Base-by-base conservation (phyloP, 1,140 invertebrate genomes). In the Temnothorax longispinosus region DNA sequence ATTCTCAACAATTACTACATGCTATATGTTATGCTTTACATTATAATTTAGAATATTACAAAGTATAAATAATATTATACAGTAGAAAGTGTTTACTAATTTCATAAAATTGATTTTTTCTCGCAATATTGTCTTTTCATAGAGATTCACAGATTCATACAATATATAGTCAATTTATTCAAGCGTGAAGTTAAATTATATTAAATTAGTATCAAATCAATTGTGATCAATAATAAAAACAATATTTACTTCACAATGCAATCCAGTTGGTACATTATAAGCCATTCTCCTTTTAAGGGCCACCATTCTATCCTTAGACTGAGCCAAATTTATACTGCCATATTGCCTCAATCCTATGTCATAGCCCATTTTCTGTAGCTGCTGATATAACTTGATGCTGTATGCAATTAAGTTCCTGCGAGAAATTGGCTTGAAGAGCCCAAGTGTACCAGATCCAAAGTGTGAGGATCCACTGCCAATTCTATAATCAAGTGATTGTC, bases 281-380 rank as follows among this genome's bases (percentile, higher is more conserved):
- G 96, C 96, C 93, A 96, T 95, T 91, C 96, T 95, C 89, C 97
- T 95, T 93, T 96, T 96, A 71, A 97, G 94, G 18, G 96, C 96
- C 69, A 97, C 96, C 94, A 98, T 95, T 93, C 97, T 94, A 88
- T 98, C 97, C 94, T 96, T 96, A 5, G 97, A 97, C 93, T 97
- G 96, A 56, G 97, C 97, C 82, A 98, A 94, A 94, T 97, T 96
- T 62, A 98, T 92, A 91, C 97, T 97, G 2, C 97, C 97, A 94
- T 96, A 97, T 92, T 96, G 94, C 91, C 96, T 96, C 88, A 97
- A 96, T 93, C 96, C 96, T 84, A 97, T 95, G 88, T 96, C 95
- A 90, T 96, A 96, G n/a, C 97, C 97, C 93, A 96, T 95, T 78
- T 96, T 95, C 89, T 97, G 95, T 71, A 97, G 92, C 65, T 96